Percentiles rank a stretch among this genome's conserved stretches.
Conservation (phyloP, 2,888 invertebrate genomes). For the Corbicula japonica region DNA sequence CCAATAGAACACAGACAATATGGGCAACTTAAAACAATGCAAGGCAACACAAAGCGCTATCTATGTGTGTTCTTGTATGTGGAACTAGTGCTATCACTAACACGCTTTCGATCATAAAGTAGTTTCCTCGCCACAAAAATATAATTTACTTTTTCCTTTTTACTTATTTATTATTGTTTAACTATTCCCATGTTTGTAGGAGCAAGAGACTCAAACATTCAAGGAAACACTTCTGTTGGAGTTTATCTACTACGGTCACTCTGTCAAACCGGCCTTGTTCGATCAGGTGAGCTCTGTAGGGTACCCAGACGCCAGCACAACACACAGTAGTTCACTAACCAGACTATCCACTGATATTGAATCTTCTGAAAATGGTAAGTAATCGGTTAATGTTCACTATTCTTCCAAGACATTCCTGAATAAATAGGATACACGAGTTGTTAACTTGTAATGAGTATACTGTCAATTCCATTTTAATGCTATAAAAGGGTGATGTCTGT, state of each 20-base stretch:
- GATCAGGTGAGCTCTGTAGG: slow-evolving; percentile 19
- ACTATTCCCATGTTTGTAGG: slow-evolving; percentile 20
- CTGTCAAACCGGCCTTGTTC: slow-evolving; percentile 1
- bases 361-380: slow-evolving; percentile 24
- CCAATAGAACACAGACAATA: too few relatives aligned
- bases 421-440: background rate
- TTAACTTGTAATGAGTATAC: background rate
- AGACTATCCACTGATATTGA: slow-evolving; percentile 25
- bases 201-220: slow-evolving; percentile 6
- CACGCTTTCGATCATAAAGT: background rate
- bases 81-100: background rate
- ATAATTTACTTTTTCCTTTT: too few relatives aligned
- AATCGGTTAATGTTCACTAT: background rate
- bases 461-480: background rate
- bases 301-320: slow-evolving; percentile 23
- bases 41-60: too few relatives aligned
- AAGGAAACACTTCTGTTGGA: slow-evolving; percentile 58
- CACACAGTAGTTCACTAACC: slow-evolving; percentile 10
- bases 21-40: too few relatives aligned
- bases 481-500: background rate
- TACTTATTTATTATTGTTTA: too few relatives aligned
- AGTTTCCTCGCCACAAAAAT: background rate
- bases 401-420: background rate
- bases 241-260: slow-evolving; percentile 60
- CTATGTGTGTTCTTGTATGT: background rate